Evolutionary conservation across 2,113 vertebrate species (phyloP), one percentile per base, ranked within the genome.

Genomic region (Nibea coibor): DNA sequence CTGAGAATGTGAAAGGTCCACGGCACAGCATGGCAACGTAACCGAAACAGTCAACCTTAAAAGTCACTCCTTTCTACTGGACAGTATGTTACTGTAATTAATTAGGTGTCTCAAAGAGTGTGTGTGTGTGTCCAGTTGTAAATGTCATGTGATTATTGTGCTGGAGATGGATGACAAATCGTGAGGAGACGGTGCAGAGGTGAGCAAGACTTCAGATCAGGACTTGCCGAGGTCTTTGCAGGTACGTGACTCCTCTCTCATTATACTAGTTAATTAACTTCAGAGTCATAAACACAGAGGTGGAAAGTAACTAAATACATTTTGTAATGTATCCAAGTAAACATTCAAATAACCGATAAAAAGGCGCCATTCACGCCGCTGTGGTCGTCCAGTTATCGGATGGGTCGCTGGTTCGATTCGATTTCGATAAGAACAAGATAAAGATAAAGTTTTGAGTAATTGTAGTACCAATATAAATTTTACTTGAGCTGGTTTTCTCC

Each of bases 121-220:
- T 64, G 72, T 39, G 48, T 28, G n/a, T 20, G 45, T 75, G 62
- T 72, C 75, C 62, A 16, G 47, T 47, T 68, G 66, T 45, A 88
- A 88, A 89, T 79, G 82, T 83, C 83, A 68, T 64, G 62, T 53
- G 61, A 72, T 81, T 81, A 66, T 76, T 53, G 39, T 5, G 8
- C n/a, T 0, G 43, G 22, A 54, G 50, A 62, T 14, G n/a, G 68
- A 20, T 12, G 73, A 54, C 42, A 12, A 15, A 2, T 54, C 65
- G 53, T 74, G 28, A 5, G 24, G 53, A 61, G 39, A 58, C 0
- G 31, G 43, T 39, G 47, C 39, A 74, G 42, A 56, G 75, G 61
- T 67, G 61, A 75, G 26, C 0, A 10, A 14, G 22, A 43, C 45
- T 63, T 63, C 43, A 35, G 72, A 56, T 50, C 1, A 35, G 17